Evolutionary conservation across 2,797 vertebrate species (phyloP), one percentile per base, ranked within the genome.

Genomic region (Benthosema pterotum): DNA sequence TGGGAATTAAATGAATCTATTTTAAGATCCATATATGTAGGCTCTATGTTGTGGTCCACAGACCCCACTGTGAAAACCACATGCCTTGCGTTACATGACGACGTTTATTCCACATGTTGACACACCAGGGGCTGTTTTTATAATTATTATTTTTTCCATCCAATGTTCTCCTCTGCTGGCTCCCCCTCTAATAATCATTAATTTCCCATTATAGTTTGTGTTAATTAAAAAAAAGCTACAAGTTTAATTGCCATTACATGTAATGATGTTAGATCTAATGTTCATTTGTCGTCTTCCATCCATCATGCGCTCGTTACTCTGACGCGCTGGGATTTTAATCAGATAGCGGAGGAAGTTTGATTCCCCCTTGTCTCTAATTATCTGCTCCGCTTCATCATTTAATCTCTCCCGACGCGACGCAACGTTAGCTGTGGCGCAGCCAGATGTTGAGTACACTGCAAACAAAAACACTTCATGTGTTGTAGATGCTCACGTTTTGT

Each of bases 221-320:
- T 90, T 93, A 89, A 93, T 92, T 92, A 91, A 82, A 92, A 75
- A 75, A 42, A 52, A 88, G 78, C 83, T 89, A 86, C 87, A 89
- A 79, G 88, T 84, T 85, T 91, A 93, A 92, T 93, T 91, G 87
- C 88, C 80, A 75, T 92, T 90, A 90, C 90, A 91, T 88, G 83
- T 91, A 91, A 92, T 90, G 84, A 90, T 88, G 89, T 89, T 91
- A 87, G 77, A 91, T 89, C 88, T 89, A 89, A 89, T 89, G 89
- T 88, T 88, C 83, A 83, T 86, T 84, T 87, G 88, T 83, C 75
- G 28, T 38, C 82, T 85, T 89, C 85, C 82, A 83, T 89, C 87
- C 80, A 91, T 91, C 88, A 83, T 47, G 51, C 58, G 80, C 87
- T 91, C 79, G 74, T 91, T 90, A 88, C 83, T 87, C 81, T 85